phyloP scores from a whole-genome alignment of 2,888 invertebrate species.

The Synergus itoensis region DNA sequence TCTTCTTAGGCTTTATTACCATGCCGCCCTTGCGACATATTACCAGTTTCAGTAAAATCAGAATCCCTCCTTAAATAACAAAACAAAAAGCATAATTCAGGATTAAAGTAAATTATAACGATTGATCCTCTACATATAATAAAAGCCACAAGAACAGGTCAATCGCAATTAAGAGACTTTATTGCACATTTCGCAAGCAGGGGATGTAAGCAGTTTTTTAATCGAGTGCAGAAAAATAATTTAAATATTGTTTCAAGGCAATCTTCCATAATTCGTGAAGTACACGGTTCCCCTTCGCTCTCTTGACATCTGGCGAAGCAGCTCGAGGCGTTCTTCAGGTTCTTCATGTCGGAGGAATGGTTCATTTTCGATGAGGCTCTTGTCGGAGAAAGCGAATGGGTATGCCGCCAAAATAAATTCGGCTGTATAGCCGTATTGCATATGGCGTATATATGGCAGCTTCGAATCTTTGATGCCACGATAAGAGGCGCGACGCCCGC shows the following conservation, averaged over 20 bases:
- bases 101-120: slow-evolving; percentile 8
- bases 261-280: slow-evolving; percentile 22
- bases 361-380: slow-evolving; percentile 11
- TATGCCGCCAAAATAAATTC: slow-evolving; percentile 20
- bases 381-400: slow-evolving; percentile 26
- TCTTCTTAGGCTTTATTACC: neutral
- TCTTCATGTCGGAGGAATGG: neutral
- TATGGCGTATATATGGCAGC: neutral
- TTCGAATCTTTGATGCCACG: neutral
- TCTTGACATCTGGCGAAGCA: slow-evolving; percentile 8
- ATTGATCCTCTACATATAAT: slow-evolving; percentile 1
- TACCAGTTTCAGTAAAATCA: neutral
- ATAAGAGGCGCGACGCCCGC: neutral
- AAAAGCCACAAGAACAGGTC: neutral
- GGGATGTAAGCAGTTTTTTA: slow-evolving; percentile 26
- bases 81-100: neutral
- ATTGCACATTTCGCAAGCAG: slow-evolving; percentile 33
- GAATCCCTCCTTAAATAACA: neutral
- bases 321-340: neutral
- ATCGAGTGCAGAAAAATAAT: slow-evolving; percentile 5
- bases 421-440: neutral
- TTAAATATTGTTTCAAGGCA: slow-evolving; percentile 36
- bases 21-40: neutral
- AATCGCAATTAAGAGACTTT: slow-evolving; percentile 35
- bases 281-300: slow-evolving; percentile 30